A percentile compares a stretch with the other conserved stretches of the same genome.
These are phyloP conservation scores for Operophtera brumata DNA, from an alignment of 2,888 invertebrate genomes.

Conservation along the genomic window DNA sequence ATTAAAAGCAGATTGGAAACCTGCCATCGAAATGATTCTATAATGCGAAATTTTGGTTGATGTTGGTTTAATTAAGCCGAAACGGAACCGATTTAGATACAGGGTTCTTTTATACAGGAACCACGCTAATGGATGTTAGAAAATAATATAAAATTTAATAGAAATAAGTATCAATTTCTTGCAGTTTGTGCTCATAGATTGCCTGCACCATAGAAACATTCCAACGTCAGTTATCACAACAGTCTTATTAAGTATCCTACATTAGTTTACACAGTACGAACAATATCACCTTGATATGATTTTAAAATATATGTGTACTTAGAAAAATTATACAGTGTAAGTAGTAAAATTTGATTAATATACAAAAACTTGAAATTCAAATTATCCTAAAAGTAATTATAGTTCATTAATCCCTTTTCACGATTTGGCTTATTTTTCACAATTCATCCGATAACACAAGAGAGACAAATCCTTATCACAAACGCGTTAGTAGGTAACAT, in stretches of 20 bases:
- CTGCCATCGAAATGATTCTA: slow-evolving; percentile 29
- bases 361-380: slow-evolving; percentile 70
- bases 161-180: slow-evolving; percentile 34
- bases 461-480: slow-evolving; percentile 72
- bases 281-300: slow-evolving; percentile 71
- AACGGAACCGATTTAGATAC: too few species aligned
- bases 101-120: too few species aligned
- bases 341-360: slow-evolving; percentile 73
- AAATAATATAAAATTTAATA: slow-evolving; percentile 26
- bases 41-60: background rate
- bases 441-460: slow-evolving; percentile 67
- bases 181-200: slow-evolving; percentile 41
- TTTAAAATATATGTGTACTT: slow-evolving; percentile 71
- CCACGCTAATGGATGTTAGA: background rate
- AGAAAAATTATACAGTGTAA: slow-evolving; percentile 68
- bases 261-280: slow-evolving; percentile 55
- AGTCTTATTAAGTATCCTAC: slow-evolving; percentile 53
- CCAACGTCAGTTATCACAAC: slow-evolving; percentile 40
- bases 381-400: slow-evolving; percentile 75
- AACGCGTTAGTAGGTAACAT: slow-evolving; percentile 60
- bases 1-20: slow-evolving; percentile 42
- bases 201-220: slow-evolving; percentile 29
- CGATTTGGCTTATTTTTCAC: slow-evolving; percentile 73
- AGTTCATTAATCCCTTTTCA: slow-evolving; percentile 63
- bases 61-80: background rate